These are phyloP conservation scores for Tinea semifulvella DNA, from an alignment of 2,888 invertebrate genomes.

Conservation along the genomic window DNA sequence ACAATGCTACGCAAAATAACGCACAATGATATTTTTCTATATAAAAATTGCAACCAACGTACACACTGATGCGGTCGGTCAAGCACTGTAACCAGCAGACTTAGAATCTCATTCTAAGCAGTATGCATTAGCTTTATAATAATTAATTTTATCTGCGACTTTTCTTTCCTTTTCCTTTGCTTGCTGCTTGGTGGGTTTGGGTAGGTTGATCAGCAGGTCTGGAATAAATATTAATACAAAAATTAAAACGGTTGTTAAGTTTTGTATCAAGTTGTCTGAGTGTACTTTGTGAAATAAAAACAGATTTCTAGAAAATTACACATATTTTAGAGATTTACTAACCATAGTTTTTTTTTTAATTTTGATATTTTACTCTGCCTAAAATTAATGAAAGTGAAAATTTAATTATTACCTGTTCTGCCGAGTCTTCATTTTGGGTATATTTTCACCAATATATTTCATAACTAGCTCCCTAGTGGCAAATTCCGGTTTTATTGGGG, in stretches of 20 bases:
- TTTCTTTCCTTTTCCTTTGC: constrained; percentile 61
- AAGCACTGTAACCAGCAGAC: too few relatives aligned
- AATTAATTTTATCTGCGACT: constrained; percentile 51
- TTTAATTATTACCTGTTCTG: constrained; percentile 55
- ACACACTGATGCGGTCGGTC: too few relatives aligned
- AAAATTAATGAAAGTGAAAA: too few relatives aligned
- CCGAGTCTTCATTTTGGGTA: constrained; percentile 89
- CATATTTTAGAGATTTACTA: too few relatives aligned
- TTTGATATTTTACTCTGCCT: too few relatives aligned
- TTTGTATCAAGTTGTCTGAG: not conserved
- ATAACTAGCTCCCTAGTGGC: constrained; percentile 81
- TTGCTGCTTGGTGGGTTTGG: constrained; percentile 47
- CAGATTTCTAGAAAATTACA: not conserved
- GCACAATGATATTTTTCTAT: too few relatives aligned
- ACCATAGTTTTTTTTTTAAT: too few relatives aligned
- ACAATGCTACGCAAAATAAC: too few relatives aligned
- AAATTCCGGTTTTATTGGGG: constrained; percentile 74
- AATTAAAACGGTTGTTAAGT: not conserved
- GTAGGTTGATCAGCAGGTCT: constrained; percentile 58
- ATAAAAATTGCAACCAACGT: too few relatives aligned
- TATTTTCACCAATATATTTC: constrained; percentile 80
- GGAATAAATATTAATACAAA: constrained; percentile 24
- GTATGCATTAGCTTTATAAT: too few relatives aligned
- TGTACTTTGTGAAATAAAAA: not conserved
- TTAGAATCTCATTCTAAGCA: too few relatives aligned